Evolutionary conservation across 2,113 vertebrate genomes (phyloP).

Genomic region (Salminus brasiliensis): DNA sequence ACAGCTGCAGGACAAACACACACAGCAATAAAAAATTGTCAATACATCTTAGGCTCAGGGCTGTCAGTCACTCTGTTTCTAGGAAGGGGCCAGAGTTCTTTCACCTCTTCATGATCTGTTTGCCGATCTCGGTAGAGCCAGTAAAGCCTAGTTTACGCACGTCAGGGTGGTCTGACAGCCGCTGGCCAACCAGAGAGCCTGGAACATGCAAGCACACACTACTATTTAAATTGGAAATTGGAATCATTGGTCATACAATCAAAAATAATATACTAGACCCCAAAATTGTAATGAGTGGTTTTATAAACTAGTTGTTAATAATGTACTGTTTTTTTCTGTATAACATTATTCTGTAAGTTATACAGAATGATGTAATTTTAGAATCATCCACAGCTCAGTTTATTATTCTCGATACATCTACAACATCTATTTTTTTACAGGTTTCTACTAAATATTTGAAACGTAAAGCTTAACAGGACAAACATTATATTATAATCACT

Average conservation of each 20-base stretch:
- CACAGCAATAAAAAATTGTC: background rate
- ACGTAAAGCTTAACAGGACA: too few species aligned
- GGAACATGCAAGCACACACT: background rate
- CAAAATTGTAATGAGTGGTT: background rate
- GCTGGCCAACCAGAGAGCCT: constrained; percentile 84
- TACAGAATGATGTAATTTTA: too few species aligned
- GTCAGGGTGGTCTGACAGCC: constrained; percentile 83
- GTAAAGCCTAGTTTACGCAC: constrained; percentile 90
- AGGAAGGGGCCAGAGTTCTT: constrained; percentile 1
- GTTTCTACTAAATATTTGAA: too few species aligned
- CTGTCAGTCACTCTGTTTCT: background rate
- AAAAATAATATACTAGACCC: too few species aligned
- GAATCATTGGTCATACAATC: background rate
- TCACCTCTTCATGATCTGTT: constrained; percentile 91
- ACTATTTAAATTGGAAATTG: background rate
- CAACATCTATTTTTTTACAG: too few species aligned
- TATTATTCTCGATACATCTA: too few species aligned
- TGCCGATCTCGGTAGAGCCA: constrained; percentile 86
- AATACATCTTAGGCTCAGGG: background rate
- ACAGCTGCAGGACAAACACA: constrained; percentile 70
- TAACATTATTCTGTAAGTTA: background rate
- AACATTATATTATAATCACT: too few species aligned
- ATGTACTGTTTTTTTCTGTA: background rate
- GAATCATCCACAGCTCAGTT: too few species aligned
- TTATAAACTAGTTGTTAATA: background rate